Evolutionary conservation across 2,113 vertebrate genomes (phyloP), one percentile per base, ranked within the genome.

Genomic region (Sciurus niger): DNA sequence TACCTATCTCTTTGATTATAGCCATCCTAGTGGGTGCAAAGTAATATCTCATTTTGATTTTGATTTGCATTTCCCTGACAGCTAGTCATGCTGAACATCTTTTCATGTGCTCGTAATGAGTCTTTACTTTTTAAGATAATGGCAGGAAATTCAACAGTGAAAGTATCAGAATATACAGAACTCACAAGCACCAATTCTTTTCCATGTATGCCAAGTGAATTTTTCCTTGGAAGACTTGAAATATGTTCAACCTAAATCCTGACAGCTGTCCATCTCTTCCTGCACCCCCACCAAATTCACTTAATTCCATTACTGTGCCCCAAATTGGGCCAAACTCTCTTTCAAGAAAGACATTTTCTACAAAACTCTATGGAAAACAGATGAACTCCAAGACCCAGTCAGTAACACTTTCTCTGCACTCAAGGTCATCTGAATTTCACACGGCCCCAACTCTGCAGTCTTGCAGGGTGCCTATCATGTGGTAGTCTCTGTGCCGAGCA

Each of bases 301-400:
- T 43, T 78, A 58, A 85, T 18, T 76, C 20, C 74, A 55, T 72
- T 63, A 70, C 16, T 89, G 18, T 2, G 46, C 34, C 67, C 53
- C 80, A 6, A 94, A 84, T 43, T 60, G 55, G 55, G 9, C 89
- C 53, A 95, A 89, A 89, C 4, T 93, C 18, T 46, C 24, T 53
- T 92, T 2, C 14, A 72, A 68, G 24, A 83, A 72, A 86, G 32
- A 60, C 2, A n/a, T 77, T 83, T 94, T 89, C 37, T 65, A 78
- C 68, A 93, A 65, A 89, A 74, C 9, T 89, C 17, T 8, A 32
- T 40, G 78, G n/a, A 58, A 92, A 94, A 32, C 13, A 89, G 34
- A 80, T 60, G 58, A 92, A 46, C 40, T 76, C 72, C 72, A 67
- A 92, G 93, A 78, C 28, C 53, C 32, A 92, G 65, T 74, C 78